Evolutionary conservation across 1,140 invertebrate genomes (phyloP).

Genomic region (Drosophila yakuba): DNA sequence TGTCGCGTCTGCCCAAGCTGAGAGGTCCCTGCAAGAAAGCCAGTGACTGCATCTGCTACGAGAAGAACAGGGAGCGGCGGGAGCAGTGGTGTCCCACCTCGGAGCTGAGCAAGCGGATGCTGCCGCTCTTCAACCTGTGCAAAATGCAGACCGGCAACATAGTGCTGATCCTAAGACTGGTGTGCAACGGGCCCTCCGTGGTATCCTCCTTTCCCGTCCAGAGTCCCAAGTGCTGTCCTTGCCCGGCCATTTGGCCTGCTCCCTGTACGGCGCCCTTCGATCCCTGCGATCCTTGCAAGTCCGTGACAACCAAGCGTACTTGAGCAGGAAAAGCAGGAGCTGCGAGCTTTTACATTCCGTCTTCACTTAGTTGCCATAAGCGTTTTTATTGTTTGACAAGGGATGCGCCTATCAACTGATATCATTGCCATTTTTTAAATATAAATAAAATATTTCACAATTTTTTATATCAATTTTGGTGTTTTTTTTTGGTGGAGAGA

Average conservation of each 20-base stretch:
- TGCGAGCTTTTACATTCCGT: background rate
- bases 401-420: background rate
- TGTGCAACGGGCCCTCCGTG: slow-evolving; percentile 72
- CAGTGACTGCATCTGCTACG: slow-evolving; percentile 66
- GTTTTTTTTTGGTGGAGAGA: background rate
- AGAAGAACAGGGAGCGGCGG: slow-evolving; percentile 20
- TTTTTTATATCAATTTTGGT: background rate
- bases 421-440: background rate
- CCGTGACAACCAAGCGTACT: background rate
- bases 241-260: background rate
- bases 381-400: background rate
- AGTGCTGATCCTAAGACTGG: slow-evolving; percentile 68
- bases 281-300: slow-evolving; percentile 6
- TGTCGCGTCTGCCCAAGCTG: slow-evolving; percentile 44
- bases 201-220: slow-evolving; percentile 55
- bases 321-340: background rate
- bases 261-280: background rate
- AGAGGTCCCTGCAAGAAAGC: slow-evolving; percentile 32
- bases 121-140: slow-evolving; percentile 77
- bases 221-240: slow-evolving; percentile 1
- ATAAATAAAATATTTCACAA: slow-evolving; percentile 3
- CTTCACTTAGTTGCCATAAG: background rate
- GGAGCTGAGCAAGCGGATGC: slow-evolving; percentile 67
- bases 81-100: slow-evolving; percentile 70
- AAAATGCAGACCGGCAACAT: slow-evolving; percentile 77